Base-by-base conservation (phyloP, 2,113 vertebrate genomes). In the Tretioscincus oriximinensis region DNA sequence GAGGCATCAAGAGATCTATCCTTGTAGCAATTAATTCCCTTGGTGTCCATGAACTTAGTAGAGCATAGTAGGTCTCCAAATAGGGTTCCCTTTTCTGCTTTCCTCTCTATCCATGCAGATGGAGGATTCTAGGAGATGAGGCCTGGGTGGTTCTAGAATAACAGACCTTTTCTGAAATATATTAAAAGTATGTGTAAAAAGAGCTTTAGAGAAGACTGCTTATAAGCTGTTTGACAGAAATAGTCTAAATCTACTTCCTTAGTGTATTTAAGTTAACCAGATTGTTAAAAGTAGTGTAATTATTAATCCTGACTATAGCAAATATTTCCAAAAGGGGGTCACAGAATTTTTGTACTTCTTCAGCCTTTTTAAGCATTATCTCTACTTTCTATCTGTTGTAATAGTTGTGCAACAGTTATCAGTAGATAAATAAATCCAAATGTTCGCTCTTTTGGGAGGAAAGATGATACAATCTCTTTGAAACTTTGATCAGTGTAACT, bases 341-440 rank as follows among this genome's bases (percentile, higher is more conserved):
- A 21, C 22, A 28, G 29, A 67, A 74, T 74, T 31, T 16, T 81
- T 81, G 47, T 29, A 61, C 26, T 54, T 66, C 4, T 45, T 81
- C 10, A 68, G 14, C 47, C 60, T 24, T 28, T 29, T 80, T 47
- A 64, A 45, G 18, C 49, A 81, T 75, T 75, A 75, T 67, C 41
- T 58, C 54, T 16, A 68, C 71, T 54, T 8, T 47, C n/a, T 28
- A 41, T 67, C 49, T 67, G 80, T 81, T 75, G 71, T 21, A 81
- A 60, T 28, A 7, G 29, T 69, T 67, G 60, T 69, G 51, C 54
- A 63, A 28, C 31, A 61, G 51, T 61, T 69, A 47, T 11, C 65
- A 81, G 80, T 14, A 58, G 31, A 60, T 60, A 60, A n/a, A 35
- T 61, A 60, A 35, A 41, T 76, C n/a, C 26, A 76, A 61, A 61